Base-by-base conservation (phyloP, 2,888 invertebrate genomes). In the Uloborus plumipes region DNA sequence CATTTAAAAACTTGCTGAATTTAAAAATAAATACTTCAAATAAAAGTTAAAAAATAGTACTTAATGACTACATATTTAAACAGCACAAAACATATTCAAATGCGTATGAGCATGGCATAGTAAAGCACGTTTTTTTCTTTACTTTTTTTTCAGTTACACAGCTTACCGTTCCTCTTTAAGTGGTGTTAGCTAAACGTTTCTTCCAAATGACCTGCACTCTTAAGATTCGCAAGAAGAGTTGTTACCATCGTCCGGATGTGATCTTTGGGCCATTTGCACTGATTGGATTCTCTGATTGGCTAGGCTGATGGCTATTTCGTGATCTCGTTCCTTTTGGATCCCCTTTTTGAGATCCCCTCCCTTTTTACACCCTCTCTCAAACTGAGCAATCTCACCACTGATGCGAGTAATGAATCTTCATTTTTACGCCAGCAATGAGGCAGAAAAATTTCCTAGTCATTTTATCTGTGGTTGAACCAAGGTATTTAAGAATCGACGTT, bases 281-380 rank as follows among this genome's bases (percentile, higher is more conserved):
- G 80, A 81, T 81, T 81, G 80, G 80, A 81, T 81, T 81, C 80
- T 69, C 70, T 81, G 80, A 81, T 81, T 81, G 80, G 69, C 70
- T 59, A 50, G 31, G 31, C 70, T 74, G 80, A 81, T 81, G 64
- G 80, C 74, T 70, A 59, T 74, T 81, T 74, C 80, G 80, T 81
- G 80, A 81, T 81, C 80, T 69, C 67, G 53, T 80, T 80, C 47
- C 58, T 22, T 18, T 47, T 61, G 58, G 26, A 26, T 15, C 50
- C 65, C 66, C n/a, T 15, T 26, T 31, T 47, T 50, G 64, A 55
- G 50, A 50, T 49, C 26, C 20, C 18, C n/a, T 58, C 39, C 55
- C 31, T 70, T 58, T 76, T 53, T 66, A 49, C 50, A 50, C 66
- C 51, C 58, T 18, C 58, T 55, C 53, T 51, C 62, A 16, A 69